Percentiles rank a stretch among this genome's conserved stretches.
These are phyloP conservation scores for Synodontis membranacea DNA, from an alignment of 2,113 vertebrate genomes.

Conservation along the genomic window DNA sequence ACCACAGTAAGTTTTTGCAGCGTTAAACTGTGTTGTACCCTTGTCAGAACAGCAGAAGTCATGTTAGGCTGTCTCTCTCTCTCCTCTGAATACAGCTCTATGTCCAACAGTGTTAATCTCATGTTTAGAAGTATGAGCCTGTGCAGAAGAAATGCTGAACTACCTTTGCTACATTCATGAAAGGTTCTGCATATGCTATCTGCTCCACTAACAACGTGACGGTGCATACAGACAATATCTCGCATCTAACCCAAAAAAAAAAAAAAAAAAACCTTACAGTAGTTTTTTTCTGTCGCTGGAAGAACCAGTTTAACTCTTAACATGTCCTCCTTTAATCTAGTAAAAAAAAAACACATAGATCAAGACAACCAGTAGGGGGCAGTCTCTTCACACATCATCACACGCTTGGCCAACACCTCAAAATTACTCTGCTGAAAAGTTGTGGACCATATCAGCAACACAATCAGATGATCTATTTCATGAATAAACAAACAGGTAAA, in stretches of 20 bases:
- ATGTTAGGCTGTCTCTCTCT: slow-evolving; percentile 54
- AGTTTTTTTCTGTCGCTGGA: not conserved
- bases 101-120: not conserved
- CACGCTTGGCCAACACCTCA: not conserved
- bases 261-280: not conserved
- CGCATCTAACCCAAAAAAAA: no score
- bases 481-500: not conserved
- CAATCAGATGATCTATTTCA: slow-evolving; percentile 33
- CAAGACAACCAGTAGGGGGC: slow-evolving; percentile 66
- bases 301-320: not conserved
- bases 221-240: not conserved
- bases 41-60: not conserved
- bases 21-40: not conserved
- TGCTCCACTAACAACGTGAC: no score
- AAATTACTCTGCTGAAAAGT: slow-evolving; percentile 21
- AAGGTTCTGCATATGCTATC: not conserved
- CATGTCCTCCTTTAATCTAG: not conserved
- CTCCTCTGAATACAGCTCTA: slow-evolving; percentile 53
- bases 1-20: not conserved
- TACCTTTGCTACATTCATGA: no score
- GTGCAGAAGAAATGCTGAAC: not conserved
- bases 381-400: slow-evolving; percentile 63
- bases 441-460: slow-evolving; percentile 17
- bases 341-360: not conserved
- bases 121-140: not conserved